Base-by-base conservation (phyloP, 2,888 invertebrate species). In the Macrosoma leucophasiata region DNA sequence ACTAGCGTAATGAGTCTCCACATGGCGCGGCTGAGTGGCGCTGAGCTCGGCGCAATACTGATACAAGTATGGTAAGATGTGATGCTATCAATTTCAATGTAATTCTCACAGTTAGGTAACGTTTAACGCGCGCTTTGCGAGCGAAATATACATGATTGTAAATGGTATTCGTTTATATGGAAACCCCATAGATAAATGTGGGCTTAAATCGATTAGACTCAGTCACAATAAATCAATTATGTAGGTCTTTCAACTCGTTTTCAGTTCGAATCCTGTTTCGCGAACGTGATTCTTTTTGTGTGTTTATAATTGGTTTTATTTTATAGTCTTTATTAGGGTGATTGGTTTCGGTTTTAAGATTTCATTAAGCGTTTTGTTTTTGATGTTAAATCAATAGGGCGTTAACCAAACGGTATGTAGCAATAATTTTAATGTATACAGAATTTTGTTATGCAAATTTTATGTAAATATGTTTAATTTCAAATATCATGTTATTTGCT, bases 61-160 rank as follows among this genome's bases (percentile, higher is more conserved):
- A 33, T 46, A n/a, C n/a, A n/a, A n/a, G n/a, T n/a, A 47, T 44
- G 45, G 43, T 43, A 50, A 55, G 50, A 43, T 53, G 50, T 49
- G 60, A 52, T 56, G 55, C 56, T 60, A 60, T 60, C 57, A 59
- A 57, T 62, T 57, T 58, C 46, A 60, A 62, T 59, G 54, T 49
- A 45, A 43, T 60, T 74, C 70, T 63, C 72, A 66, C 77, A 65
- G 62, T 70, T 69, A 62, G 55, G 63, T 58, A 69, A 66, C 58
- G 60, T 56, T 59, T 53, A 51, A 43, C 33, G 42, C 32, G 46
- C 21, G 37, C 41, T 45, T 31, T 38, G 36, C 35, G 24, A 36
- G 21, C 15, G 33, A 34, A 49, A 43, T 52, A 48, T 35, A 28
- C 18, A 27, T 26, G 13, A 30, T 40, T 29, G 38, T 26, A 23